Percentiles rank a stretch among this genome's conserved stretches.
These are phyloP conservation scores for Picathartes gymnocephalus DNA, from an alignment of 2,113 vertebrate species.

Conservation along the genomic window DNA sequence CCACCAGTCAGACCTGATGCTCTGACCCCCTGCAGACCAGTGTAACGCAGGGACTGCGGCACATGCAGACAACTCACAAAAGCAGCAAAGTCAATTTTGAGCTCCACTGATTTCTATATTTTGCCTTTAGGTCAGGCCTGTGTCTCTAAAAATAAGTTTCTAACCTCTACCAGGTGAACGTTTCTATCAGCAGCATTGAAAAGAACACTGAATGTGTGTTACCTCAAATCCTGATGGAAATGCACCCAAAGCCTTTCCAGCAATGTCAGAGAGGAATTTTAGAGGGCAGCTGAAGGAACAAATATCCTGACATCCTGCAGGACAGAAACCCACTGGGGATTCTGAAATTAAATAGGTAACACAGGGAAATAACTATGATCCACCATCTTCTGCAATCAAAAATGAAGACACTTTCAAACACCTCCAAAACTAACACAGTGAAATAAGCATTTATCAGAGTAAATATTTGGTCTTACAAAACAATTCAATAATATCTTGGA, in stretches of 20 bases:
- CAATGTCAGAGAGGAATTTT: not conserved
- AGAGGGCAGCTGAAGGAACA: not conserved
- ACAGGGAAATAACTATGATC: not conserved
- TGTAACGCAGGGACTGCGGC: not conserved
- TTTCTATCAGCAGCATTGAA: not conserved
- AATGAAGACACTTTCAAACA: not conserved
- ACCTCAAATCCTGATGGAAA: not conserved
- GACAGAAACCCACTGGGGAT: not conserved
- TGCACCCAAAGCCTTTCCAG: not conserved
- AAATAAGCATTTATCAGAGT: not conserved
- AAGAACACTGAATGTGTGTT: not conserved
- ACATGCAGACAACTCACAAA: not conserved
- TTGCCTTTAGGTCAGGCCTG: constrained; percentile 40
- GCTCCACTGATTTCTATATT: constrained; percentile 48
- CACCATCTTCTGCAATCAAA: not conserved
- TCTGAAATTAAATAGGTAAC: not conserved
- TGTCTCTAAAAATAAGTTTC: constrained; percentile 33
- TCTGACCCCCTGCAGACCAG: not conserved
- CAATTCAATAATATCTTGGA: not conserved
- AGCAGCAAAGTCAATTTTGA: constrained; percentile 37
- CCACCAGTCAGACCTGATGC: not conserved
- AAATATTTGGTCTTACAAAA: not conserved
- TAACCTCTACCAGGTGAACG: constrained; percentile 11
- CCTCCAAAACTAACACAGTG: not conserved
- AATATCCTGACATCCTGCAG: not conserved